Evolutionary conservation across 1,140 invertebrate species (phyloP).

Genomic region (Contarinia nasturtii): DNA sequence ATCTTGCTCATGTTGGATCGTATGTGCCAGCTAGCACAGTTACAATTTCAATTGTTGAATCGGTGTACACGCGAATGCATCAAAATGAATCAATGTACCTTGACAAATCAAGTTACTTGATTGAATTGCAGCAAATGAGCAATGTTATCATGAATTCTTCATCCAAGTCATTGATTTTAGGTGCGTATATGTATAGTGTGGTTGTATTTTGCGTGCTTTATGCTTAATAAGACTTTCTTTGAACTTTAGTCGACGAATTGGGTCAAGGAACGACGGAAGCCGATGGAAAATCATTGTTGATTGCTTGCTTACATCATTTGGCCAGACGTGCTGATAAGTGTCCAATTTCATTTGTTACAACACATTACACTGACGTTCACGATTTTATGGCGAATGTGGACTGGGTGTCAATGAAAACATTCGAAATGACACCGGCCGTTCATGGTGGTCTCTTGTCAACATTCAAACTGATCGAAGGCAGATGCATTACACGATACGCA

Average conservation of each 20-base stretch:
- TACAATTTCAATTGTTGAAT: slow-evolving; percentile 38
- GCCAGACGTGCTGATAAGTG: not conserved
- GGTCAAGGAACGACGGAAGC: slow-evolving; percentile 55
- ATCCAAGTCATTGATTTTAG: slow-evolving; percentile 40
- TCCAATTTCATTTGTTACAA: slow-evolving; percentile 1
- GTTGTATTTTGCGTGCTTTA: no score
- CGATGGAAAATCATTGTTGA: slow-evolving; percentile 44
- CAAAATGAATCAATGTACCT: slow-evolving; percentile 42
- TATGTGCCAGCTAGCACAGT: slow-evolving; percentile 56
- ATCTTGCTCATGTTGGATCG: slow-evolving; percentile 65
- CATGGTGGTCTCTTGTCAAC: not conserved
- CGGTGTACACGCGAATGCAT: slow-evolving; percentile 49
- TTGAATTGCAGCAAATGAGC: slow-evolving; percentile 51
- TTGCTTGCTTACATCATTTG: slow-evolving; percentile 6
- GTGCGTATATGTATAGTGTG: no score
- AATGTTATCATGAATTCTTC: slow-evolving; percentile 36
- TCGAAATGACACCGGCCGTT: not conserved
- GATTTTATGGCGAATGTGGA: not conserved
- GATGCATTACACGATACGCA: not conserved
- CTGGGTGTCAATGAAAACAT: not conserved
- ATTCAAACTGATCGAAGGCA: not conserved
- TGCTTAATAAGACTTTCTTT: no score
- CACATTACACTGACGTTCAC: slow-evolving; percentile 1
- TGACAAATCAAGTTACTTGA: slow-evolving; percentile 57
- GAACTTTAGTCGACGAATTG: slow-evolving; percentile 76